phyloP scores from a whole-genome alignment of 64 coral and sea anemone species.

The Montipora efflorescens region DNA sequence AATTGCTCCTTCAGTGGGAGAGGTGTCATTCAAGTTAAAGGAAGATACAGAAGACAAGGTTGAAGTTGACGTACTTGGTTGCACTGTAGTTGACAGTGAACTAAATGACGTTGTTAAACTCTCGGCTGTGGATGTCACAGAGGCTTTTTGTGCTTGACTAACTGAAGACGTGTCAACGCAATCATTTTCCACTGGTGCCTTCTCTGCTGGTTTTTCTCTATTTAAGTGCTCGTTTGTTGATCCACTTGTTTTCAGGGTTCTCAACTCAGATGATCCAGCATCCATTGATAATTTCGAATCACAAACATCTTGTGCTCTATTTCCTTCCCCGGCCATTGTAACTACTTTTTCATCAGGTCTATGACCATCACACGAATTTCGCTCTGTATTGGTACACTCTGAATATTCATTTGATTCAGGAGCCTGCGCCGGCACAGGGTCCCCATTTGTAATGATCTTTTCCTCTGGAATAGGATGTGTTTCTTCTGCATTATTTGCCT shows the following conservation, averaged over 20 bases:
- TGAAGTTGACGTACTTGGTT: constrained; percentile 39
- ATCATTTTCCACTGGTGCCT: background rate
- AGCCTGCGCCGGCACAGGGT: background rate
- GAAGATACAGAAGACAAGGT: constrained; percentile 30
- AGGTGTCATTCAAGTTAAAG: background rate
- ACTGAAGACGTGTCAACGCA: background rate
- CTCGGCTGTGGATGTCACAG: constrained; percentile 1
- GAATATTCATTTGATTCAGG: background rate
- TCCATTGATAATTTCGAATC: background rate
- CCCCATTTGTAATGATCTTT: constrained; percentile 19
- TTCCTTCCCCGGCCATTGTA: background rate
- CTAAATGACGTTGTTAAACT: constrained; percentile 31
- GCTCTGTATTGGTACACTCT: background rate
- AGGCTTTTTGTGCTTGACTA: background rate
- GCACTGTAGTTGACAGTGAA: constrained; percentile 19
- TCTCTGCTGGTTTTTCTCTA: background rate
- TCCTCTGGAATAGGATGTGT: background rate
- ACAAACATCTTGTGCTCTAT: background rate
- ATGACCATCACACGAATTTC: background rate
- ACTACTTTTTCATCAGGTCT: background rate
- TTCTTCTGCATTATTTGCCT: background rate
- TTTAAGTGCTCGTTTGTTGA: background rate
- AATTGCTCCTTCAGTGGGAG: background rate
- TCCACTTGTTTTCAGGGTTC: background rate
- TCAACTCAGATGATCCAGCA: background rate